Conservation (phyloP, 2,888 invertebrate species). For the Smittia sp. region DNA sequence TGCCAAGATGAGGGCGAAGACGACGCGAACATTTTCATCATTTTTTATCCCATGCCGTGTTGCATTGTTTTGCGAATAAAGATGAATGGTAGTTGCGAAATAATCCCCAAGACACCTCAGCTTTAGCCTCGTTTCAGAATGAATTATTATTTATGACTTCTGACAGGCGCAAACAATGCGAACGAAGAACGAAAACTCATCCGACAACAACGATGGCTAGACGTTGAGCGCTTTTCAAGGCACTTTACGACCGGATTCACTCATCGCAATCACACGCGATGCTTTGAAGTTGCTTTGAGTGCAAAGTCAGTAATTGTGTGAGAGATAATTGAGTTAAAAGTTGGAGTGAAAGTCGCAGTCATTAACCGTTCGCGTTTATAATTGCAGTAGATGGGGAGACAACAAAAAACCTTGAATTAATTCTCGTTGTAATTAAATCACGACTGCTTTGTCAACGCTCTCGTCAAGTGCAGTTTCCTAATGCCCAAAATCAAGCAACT, state of each 20-base stretch:
- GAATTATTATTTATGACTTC: slow-evolving; percentile 11
- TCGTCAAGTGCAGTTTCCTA: too few relatives aligned
- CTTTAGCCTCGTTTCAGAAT: neutral
- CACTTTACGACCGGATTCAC: neutral
- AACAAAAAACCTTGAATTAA: too few relatives aligned
- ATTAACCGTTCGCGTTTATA: too few relatives aligned
- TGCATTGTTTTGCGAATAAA: neutral
- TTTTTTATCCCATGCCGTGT: neutral
- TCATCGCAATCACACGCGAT: neutral
- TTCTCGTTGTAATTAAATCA: too few relatives aligned
- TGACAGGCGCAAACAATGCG: neutral
- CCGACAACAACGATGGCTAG: neutral
- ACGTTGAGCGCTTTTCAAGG: slow-evolving; percentile 13
- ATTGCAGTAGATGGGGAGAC: too few relatives aligned
- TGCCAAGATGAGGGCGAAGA: neutral
- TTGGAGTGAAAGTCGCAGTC: too few relatives aligned
- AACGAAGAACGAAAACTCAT: neutral
- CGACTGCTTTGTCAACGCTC: too few relatives aligned
- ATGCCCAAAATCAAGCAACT: too few relatives aligned
- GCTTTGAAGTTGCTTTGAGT: too few relatives aligned
- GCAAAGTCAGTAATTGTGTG: too few relatives aligned
- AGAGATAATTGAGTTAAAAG: too few relatives aligned
- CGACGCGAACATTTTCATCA: neutral
- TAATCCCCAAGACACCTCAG: neutral
- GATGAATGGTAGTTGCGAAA: neutral